Percentiles rank a stretch among this genome's conserved stretches.
These are phyloP conservation scores for Tachuris rubrigastra DNA, from an alignment of 2,113 vertebrate species.

Conservation along the genomic window DNA sequence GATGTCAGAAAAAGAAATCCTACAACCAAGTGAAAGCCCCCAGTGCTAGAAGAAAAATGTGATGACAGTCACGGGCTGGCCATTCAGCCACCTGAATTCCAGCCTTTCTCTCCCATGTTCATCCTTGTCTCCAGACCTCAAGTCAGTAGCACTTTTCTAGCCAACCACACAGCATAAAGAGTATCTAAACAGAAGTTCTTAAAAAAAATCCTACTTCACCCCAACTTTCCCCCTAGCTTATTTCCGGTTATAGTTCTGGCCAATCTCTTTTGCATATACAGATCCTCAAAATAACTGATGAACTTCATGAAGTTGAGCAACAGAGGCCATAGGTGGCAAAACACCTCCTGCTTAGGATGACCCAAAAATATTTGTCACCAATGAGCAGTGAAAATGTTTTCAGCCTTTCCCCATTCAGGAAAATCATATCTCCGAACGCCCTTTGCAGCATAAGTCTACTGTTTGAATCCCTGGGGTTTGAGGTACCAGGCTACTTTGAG, in stretches of 20 bases:
- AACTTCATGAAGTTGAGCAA: neutral
- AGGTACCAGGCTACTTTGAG: neutral
- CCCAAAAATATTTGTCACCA: rapidly evolving
- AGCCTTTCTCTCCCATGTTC: neutral
- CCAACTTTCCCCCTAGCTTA: neutral
- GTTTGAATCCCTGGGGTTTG: rapidly evolving
- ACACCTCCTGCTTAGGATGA: neutral
- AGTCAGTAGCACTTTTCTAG: neutral
- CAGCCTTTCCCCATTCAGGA: neutral
- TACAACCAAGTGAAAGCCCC: rapidly evolving
- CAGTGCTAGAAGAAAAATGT: neutral
- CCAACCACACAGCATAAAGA: neutral
- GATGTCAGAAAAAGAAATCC: neutral
- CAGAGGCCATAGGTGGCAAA: neutral
- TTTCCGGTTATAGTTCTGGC: neutral
- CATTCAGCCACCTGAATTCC: neutral
- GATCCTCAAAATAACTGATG: neutral
- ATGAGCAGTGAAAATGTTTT: neutral
- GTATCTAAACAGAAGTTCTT: neutral
- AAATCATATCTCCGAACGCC: neutral
- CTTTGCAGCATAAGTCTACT: neutral
- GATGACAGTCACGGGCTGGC: neutral
- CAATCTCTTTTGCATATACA: neutral
- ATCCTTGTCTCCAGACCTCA: neutral
- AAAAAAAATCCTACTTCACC: neutral